Evolutionary conservation across 2,113 vertebrate species (phyloP).

Genomic region (Tretioscincus oriximinensis): DNA sequence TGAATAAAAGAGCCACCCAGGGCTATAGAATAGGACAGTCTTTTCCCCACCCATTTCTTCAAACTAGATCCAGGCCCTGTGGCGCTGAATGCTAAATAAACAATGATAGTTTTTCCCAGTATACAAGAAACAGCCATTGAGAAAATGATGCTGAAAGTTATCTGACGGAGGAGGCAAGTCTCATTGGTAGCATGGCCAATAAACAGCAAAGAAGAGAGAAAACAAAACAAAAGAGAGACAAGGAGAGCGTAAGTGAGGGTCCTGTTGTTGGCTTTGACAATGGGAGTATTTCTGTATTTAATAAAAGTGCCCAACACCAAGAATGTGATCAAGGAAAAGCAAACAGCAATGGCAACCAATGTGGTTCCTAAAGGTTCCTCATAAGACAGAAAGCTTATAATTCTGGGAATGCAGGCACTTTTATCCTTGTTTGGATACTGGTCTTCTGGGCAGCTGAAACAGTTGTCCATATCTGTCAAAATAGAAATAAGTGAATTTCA

Average conservation of each 20-base stretch:
- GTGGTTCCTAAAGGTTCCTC: not conserved
- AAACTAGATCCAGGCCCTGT: not conserved
- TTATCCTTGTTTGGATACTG: not conserved
- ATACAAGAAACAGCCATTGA: not conserved
- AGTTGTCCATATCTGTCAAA: not conserved
- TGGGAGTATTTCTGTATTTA: not conserved
- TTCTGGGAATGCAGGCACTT: not conserved
- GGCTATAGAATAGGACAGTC: not conserved
- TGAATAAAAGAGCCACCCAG: not conserved
- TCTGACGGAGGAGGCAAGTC: not conserved
- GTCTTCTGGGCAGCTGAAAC: not conserved
- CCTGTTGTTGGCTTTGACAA: not conserved
- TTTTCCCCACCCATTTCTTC: not conserved
- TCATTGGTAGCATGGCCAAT: not conserved
- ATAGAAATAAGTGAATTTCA: not conserved
- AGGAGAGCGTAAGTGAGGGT: not conserved
- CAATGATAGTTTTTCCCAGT: not conserved
- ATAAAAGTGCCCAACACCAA: not conserved
- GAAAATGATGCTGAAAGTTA: not conserved
- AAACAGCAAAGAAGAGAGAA: not conserved
- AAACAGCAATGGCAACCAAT: not conserved
- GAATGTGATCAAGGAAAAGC: not conserved
- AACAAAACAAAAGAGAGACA: not conserved
- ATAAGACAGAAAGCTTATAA: not conserved
- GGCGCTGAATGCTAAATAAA: not conserved